Evolutionary conservation across 2,797 vertebrate species (phyloP).

Genomic region (Vespertilio murinus): DNA sequence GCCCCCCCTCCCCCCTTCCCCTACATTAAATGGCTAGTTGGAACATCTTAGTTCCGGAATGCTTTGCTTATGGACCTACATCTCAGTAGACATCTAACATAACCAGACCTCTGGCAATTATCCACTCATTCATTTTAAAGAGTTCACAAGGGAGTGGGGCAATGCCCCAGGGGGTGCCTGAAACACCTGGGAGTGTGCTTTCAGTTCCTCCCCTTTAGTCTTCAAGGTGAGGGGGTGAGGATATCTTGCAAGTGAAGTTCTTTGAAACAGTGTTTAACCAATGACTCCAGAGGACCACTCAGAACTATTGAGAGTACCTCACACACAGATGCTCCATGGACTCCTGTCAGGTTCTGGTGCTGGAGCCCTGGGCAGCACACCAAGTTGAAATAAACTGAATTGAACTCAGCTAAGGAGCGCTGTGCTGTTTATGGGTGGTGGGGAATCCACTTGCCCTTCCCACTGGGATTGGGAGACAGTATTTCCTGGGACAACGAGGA

Average conservation of each 20-base stretch:
- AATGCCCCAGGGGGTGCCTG: neutral
- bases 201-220: neutral
- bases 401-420: slow-evolving; percentile 46
- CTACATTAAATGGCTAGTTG: neutral
- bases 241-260: neutral
- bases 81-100: neutral
- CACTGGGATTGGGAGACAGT: neutral
- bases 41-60: neutral
- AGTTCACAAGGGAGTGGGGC: neutral
- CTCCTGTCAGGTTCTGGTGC: slow-evolving; percentile 48
- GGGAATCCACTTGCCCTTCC: neutral
- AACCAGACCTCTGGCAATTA: neutral
- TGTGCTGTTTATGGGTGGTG: neutral
- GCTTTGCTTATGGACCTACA: neutral
- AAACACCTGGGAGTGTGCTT: slow-evolving; percentile 30
- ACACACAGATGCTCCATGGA: slow-evolving; percentile 67
- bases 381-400: slow-evolving; percentile 26
- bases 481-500: neutral
- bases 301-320: slow-evolving; percentile 33
- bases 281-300: slow-evolving; percentile 62
- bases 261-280: slow-evolving; percentile 68
- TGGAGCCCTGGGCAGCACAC: slow-evolving; percentile 10
- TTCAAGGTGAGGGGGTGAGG: neutral
- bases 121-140: neutral
- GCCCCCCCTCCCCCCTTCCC: too few relatives aligned